Evolutionary conservation across 2,888 invertebrate genomes (phyloP).

Genomic region (Acronicta psi): DNA sequence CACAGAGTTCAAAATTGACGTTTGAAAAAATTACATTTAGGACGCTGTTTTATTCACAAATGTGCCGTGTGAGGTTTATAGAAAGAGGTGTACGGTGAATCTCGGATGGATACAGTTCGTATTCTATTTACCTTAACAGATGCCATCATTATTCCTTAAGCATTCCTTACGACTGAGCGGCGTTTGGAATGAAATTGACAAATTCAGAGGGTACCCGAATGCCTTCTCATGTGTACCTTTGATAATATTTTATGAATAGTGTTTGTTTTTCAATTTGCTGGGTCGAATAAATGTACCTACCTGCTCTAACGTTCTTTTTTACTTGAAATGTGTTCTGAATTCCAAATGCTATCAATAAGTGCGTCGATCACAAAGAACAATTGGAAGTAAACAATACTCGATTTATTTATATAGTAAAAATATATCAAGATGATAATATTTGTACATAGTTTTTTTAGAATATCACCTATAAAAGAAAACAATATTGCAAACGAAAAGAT

Average conservation of each 20-base stretch:
- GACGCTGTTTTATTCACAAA: conserved; percentile 49
- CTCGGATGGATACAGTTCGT: conserved; percentile 83
- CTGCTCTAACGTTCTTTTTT: conserved; percentile 32
- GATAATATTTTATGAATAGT: conserved; percentile 51
- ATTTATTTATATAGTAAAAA: neutral
- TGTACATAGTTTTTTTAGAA: neutral
- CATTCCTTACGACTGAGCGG: conserved; percentile 66
- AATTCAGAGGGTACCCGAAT: conserved; percentile 56
- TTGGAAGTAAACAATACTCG: neutral
- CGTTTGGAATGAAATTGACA: conserved; percentile 63
- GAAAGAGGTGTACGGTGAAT: conserved; percentile 83
- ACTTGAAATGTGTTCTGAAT: conserved; percentile 43
- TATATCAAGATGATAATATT: neutral
- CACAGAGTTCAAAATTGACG: conserved; percentile 31
- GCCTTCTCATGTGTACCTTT: conserved; percentile 37
- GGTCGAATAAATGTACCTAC: conserved; percentile 39
- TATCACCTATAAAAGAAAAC: neutral
- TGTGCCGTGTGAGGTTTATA: conserved; percentile 76
- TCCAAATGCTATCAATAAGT: conserved; percentile 44
- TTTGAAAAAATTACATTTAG: conserved; percentile 33
- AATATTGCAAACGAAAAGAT: neutral
- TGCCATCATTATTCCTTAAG: conserved; percentile 81
- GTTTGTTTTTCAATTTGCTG: conserved; percentile 45
- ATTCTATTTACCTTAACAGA: conserved; percentile 85
- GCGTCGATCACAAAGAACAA: neutral